These are phyloP conservation scores for Pseudorectes ferrugineus DNA, from an alignment of 2,113 vertebrate species.

Conservation along the genomic window DNA sequence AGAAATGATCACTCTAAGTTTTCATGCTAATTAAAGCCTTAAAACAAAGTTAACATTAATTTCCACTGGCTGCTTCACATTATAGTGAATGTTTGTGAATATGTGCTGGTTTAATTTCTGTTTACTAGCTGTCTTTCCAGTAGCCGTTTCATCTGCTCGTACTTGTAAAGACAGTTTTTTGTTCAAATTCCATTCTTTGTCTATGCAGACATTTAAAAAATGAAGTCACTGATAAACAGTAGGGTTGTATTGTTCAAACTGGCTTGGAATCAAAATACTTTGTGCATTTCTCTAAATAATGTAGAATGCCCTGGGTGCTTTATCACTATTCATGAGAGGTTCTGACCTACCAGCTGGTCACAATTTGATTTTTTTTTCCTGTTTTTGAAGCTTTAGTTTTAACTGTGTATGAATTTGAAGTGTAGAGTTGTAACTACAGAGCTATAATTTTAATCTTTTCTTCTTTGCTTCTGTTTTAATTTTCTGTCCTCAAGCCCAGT, in stretches of 20 bases:
- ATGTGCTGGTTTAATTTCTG: neutral
- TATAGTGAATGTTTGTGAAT: neutral
- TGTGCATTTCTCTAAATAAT: neutral
- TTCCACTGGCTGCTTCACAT: neutral
- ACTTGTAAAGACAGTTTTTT: neutral
- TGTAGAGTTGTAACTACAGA: neutral
- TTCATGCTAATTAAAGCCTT: neutral
- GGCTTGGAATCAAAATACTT: neutral
- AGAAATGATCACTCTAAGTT: neutral
- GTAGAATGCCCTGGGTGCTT: neutral
- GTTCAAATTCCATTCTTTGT: neutral
- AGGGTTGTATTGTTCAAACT: neutral
- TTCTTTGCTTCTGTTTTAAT: neutral
- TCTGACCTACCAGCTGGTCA: neutral
- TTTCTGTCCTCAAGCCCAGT: neutral
- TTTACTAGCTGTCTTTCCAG: neutral
- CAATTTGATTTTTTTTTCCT: rapidly evolving
- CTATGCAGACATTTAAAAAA: neutral
- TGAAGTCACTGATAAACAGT: neutral
- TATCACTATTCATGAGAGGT: neutral
- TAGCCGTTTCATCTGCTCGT: neutral
- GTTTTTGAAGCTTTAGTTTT: neutral
- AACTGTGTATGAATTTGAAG: neutral
- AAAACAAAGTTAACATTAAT: neutral
- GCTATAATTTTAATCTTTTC: neutral